Base-by-base conservation (phyloP, 1,140 invertebrate species). In the Nebria ingens region DNA sequence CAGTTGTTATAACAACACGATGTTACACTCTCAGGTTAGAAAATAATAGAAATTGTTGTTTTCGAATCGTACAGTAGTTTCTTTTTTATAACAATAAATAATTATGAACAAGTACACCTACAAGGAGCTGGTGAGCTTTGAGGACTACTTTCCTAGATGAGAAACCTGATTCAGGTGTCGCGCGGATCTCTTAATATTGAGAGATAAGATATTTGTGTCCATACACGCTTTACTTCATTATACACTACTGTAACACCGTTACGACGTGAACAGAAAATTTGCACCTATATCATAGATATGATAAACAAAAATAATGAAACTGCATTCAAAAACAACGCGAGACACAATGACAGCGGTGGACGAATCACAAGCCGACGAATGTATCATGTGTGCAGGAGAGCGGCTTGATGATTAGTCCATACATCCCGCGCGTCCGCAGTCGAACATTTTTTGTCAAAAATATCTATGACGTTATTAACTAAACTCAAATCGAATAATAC, bases 201-300 rank as follows among this genome's bases (percentile, higher is more conserved):
- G 15, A 45, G 40, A 45, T 17, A 45, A 45, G 9, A 45, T 45
- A 34, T 9, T 45, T 17, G 3, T 11, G 40, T 45, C 40, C 40
- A 45, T 45, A 17, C 17, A 45, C 40, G 17, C n/a, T 34, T n/a
- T 34, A 34, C 25, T 34, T 9, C n/a, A 34, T 45, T 45, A 12
- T 11, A 45, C 17, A 45, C 9, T 17, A 45, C 9, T 45, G 17
- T 17, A 45, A 45, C 40, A 45, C 40, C 40, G n/a, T 45, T 45
- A 45, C 40, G 40, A 45, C 40, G 17, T 45, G 40, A 45, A 45
- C 40, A 45, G 9, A 45, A 45, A 45, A 45, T 45, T 45, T 45
- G 40, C 40, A 45, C 15, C 40, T 45, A 45, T 9, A 11, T 45
- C 40, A 45, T 12, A 45, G 40, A 45, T 45, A 9, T 17, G 9